Percentiles rank a stretch among this genome's conserved stretches.
Evolutionary conservation across 1,140 invertebrate genomes (phyloP).

Genomic region (Mizuhopecten yessoensis): DNA sequence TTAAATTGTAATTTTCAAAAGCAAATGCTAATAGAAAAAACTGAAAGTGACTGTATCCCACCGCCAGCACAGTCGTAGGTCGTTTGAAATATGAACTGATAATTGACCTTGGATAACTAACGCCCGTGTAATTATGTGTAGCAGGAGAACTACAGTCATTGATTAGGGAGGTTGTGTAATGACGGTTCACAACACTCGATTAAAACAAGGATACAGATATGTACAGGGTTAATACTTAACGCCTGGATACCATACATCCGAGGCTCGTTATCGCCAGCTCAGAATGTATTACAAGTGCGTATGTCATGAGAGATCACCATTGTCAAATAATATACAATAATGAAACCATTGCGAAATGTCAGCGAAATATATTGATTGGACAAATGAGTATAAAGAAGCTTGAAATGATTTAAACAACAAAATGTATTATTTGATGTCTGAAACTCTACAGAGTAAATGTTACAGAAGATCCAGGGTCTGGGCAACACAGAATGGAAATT

Average conservation of each 20-base stretch:
- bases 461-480: too few relatives aligned
- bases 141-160: not conserved
- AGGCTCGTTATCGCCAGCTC: too few relatives aligned
- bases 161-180: not conserved
- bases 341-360: too few relatives aligned
- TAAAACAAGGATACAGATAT: not conserved
- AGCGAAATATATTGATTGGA: too few relatives aligned
- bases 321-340: too few relatives aligned
- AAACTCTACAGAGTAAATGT: too few relatives aligned
- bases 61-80: not conserved
- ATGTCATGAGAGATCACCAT: too few relatives aligned
- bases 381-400: too few relatives aligned
- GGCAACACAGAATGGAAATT: too few relatives aligned
- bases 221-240: not conserved
- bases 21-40: not conserved
- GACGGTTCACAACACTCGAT: not conserved
- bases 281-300: too few relatives aligned
- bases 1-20: not conserved
- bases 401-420: too few relatives aligned
- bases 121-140: not conserved
- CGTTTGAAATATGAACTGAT: conserved; percentile 28
- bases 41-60: not conserved
- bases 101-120: not conserved
- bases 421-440: too few relatives aligned
- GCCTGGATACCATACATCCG: not conserved